Base-by-base conservation (phyloP, 2,888 invertebrate genomes). In the Rhamphomyia laevipes region DNA sequence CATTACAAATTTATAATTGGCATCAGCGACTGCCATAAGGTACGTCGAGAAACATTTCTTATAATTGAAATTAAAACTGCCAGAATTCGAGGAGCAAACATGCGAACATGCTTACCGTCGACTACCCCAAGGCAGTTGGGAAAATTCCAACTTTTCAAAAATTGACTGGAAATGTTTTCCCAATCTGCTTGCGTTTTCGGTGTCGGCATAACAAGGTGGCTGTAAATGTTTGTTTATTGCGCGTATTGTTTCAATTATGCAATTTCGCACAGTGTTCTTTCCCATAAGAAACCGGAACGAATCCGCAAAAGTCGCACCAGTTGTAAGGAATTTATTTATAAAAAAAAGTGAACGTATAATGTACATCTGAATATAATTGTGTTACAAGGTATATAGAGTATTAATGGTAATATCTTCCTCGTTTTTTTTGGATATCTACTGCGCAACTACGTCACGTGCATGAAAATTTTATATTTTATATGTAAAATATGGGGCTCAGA, bases 71-170 rank as follows among this genome's bases (percentile, higher is more conserved):
- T 40, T 40, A 23, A 46, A 45, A 21, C 21, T 45, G 16, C 45
- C 45, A 15, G 37, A 45, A 35, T 45, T 15, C 45, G 45, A 37
- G 45, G 35, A 31, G 45, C 45, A 21, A 45, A 37, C 37, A 45
- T 45, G 18, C 18, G 16, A 4, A 45, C n/a, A 13, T 37, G 35
- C 18, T 37, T 46, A 4, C 37, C 46, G 21, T 21, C 21, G 21
- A 21, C 21, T 5, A 5, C 21, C 21, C 21, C 21, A 21, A 21
- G 21, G 5, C 21, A 21, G 5, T 21, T 21, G 21, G 21, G 21
- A 21, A 21, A 21, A 21, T 21, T 21, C 21, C 21, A 21, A 21
- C 5, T 21, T 21, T 21, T 21, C 21, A 21, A 21, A 21, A 21
- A 21, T 21, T 21, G 4, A 4, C 5, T 21, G 21, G 21, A 21